Conservation (phyloP, 2,888 invertebrate genomes). For the Mactromeris polynyma region DNA sequence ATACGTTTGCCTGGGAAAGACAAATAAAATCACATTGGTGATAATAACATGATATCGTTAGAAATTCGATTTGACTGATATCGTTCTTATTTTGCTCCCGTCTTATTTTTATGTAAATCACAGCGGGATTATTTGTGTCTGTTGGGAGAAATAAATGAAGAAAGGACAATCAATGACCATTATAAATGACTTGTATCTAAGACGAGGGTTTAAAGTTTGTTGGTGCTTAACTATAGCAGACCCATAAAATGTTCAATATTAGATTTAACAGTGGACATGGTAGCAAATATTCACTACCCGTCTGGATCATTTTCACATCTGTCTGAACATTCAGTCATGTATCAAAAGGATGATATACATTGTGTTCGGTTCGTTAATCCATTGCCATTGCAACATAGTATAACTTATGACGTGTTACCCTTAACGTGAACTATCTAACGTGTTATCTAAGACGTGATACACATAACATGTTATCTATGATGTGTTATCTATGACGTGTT, state of each 20-base stretch:
- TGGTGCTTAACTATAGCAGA: neutral
- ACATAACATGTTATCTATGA: no score
- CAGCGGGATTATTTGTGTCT: neutral
- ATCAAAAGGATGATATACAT: neutral
- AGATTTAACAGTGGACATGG: neutral
- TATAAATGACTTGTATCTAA: neutral
- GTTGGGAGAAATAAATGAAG: neutral
- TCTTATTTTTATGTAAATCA: neutral
- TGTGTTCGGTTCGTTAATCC: no score
- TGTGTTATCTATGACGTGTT: no score
- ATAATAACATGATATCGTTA: constrained; percentile 25
- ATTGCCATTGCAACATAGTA: no score
- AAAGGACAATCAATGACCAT: neutral
- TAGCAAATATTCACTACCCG: neutral
- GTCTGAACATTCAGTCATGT: neutral
- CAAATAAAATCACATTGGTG: constrained; percentile 28
- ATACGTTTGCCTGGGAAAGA: constrained; percentile 21
- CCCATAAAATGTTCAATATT: neutral
- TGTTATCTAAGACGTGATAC: no score
- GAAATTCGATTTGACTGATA: constrained; percentile 11
- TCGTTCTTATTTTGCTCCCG: neutral
- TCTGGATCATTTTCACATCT: neutral
- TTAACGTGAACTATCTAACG: no score
- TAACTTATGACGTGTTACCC: no score
- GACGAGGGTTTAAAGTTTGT: neutral